phyloP scores from a whole-genome alignment of 2,888 invertebrate genomes.

The Drosophila mettleri region DNA sequence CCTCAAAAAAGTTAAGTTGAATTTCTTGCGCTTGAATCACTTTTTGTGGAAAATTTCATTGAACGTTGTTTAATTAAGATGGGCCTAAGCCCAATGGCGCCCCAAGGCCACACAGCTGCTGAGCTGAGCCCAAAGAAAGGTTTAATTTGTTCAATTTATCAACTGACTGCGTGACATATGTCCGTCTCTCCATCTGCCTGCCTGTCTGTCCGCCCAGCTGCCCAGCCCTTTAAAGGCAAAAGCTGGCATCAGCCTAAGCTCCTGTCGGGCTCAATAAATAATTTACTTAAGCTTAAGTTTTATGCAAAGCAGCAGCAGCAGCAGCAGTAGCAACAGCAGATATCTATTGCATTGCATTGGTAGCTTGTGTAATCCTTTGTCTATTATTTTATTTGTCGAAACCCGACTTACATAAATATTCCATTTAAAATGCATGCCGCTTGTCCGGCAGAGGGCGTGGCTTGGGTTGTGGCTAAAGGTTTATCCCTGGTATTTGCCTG shows the following conservation, averaged over 20 bases:
- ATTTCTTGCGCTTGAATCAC: conserved; percentile 51
- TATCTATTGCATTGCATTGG: conserved; percentile 28
- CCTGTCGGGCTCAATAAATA: conserved; percentile 69
- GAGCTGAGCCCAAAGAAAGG: conserved; percentile 25
- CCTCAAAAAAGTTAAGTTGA: neutral
- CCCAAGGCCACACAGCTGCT: conserved; percentile 28
- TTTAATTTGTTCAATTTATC: conserved; percentile 51
- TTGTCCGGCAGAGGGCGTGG: conserved; percentile 1
- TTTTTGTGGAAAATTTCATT: conserved; percentile 46
- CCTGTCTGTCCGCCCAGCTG: conserved; percentile 6
- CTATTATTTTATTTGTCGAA: conserved; percentile 72
- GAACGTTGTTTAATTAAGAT: conserved; percentile 66
- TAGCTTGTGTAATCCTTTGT: conserved; percentile 68
- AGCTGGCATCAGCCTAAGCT: conserved; percentile 20
- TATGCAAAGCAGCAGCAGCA: conserved; percentile 69
- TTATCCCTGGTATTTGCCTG: conserved; percentile 39
- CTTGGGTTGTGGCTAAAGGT: conserved; percentile 32
- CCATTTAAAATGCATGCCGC: conserved; percentile 71
- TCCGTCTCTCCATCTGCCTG: neutral
- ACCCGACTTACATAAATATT: conserved; percentile 74
- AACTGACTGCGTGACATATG: conserved; percentile 35
- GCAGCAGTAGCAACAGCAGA: conserved; percentile 33
- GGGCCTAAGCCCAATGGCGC: conserved; percentile 12
- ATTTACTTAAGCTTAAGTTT: conserved; percentile 74
- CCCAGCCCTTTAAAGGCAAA: neutral